These are phyloP conservation scores for Pedetes capensis DNA, from an alignment of 2,113 vertebrate species.

Conservation along the genomic window DNA sequence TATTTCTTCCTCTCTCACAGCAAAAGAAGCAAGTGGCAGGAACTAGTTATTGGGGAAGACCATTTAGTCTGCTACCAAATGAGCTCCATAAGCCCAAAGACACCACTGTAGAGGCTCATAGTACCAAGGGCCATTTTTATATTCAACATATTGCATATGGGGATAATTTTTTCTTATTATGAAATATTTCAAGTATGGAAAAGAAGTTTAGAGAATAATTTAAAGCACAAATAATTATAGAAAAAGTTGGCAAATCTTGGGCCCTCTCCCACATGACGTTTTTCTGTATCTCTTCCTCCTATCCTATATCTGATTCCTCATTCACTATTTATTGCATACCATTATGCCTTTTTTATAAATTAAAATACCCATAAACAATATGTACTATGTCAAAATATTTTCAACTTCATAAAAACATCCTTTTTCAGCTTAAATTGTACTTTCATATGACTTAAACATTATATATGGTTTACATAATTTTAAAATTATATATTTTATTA, in stretches of 20 bases:
- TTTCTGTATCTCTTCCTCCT: neutral
- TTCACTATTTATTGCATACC: neutral
- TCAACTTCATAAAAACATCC: neutral
- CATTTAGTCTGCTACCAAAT: neutral
- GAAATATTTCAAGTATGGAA: neutral
- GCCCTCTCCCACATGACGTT: neutral
- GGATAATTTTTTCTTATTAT: neutral
- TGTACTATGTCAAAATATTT: neutral
- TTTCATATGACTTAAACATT: neutral
- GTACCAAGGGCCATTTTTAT: neutral
- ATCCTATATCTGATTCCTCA: neutral
- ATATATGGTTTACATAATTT: neutral
- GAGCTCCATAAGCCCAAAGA: neutral
- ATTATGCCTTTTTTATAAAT: slow-evolving; percentile 13
- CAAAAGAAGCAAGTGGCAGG: neutral
- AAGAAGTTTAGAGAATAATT: neutral
- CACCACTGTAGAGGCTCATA: neutral
- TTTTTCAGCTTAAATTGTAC: neutral
- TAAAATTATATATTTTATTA: neutral
- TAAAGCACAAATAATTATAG: neutral
- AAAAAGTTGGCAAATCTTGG: neutral
- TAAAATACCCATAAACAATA: neutral
- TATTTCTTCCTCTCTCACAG: neutral
- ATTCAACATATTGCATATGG: neutral
- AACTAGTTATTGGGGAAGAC: neutral